Conservation (phyloP, 2,888 invertebrate genomes). For the Pimpla rufipes region DNA sequence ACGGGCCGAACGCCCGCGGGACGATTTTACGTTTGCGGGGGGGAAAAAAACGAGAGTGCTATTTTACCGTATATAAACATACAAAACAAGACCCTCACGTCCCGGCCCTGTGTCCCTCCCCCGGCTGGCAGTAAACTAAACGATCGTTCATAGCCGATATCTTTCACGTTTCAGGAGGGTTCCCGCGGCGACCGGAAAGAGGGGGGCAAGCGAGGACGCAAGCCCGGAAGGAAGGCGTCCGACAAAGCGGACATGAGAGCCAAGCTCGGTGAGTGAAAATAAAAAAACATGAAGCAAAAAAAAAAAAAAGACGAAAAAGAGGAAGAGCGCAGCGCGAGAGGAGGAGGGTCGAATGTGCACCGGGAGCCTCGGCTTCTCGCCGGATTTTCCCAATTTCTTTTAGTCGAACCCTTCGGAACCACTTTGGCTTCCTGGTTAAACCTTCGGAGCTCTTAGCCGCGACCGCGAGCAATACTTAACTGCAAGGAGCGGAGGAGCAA, state of each 20-base stretch:
- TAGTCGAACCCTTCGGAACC: background rate
- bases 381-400: slow-evolving; percentile 51
- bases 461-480: background rate
- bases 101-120: background rate
- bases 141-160: slow-evolving; percentile 35
- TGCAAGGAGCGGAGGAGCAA: background rate
- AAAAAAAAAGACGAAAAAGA: slow-evolving; percentile 18
- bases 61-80: background rate
- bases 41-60: slow-evolving; percentile 6
- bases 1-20: slow-evolving; percentile 16
- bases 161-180: slow-evolving; percentile 85
- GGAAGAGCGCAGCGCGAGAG: too few relatives aligned
- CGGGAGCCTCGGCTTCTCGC: slow-evolving; percentile 6
- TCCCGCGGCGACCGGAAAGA: slow-evolving; percentile 90
- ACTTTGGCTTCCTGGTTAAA: slow-evolving; percentile 1
- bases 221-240: slow-evolving; percentile 94
- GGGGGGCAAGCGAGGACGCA: slow-evolving; percentile 94
- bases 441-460: background rate
- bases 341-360: background rate
- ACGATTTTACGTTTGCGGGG: slow-evolving; percentile 28
- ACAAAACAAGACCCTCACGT: background rate
- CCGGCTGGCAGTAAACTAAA: slow-evolving; percentile 28
- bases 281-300: slow-evolving; percentile 1
- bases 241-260: slow-evolving; percentile 98
- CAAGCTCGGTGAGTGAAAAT: slow-evolving; percentile 91